Percentiles rank a stretch among this genome's conserved stretches.
These are phyloP conservation scores for Lophius piscatorius DNA, from an alignment of 2,113 vertebrate species.

Conservation along the genomic window DNA sequence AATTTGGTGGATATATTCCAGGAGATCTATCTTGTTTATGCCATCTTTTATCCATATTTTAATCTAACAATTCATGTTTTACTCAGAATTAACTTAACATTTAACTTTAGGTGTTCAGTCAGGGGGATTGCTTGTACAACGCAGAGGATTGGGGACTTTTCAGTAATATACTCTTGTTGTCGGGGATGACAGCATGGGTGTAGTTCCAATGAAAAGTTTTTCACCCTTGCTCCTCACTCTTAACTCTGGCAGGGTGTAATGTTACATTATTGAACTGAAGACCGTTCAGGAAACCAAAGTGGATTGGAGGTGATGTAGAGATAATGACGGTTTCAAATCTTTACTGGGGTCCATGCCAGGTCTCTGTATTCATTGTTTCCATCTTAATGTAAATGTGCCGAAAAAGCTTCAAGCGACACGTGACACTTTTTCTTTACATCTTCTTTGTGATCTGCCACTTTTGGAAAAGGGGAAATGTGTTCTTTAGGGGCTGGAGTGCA, in stretches of 20 bases:
- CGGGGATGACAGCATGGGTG: no score
- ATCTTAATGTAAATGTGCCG: conserved; percentile 44
- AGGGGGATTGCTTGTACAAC: no score
- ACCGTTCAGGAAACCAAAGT: conserved; percentile 41
- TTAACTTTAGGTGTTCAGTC: no score
- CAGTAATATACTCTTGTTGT: no score
- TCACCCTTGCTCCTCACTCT: conserved; percentile 46
- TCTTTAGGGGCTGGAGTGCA: conserved; percentile 9
- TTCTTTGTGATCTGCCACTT: conserved; percentile 15
- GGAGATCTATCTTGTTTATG: no score
- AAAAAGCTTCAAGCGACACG: conserved; percentile 20
- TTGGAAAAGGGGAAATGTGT: not conserved
- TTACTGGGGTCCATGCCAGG: conserved; percentile 16
- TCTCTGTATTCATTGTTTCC: conserved; percentile 33
- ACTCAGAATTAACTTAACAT: no score
- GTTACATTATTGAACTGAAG: conserved; percentile 67
- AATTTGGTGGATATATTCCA: no score
- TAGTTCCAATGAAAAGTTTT: conserved; percentile 65
- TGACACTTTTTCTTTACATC: conserved; percentile 34
- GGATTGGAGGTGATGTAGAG: conserved; percentile 45
- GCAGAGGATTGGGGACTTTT: no score
- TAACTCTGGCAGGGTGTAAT: conserved; percentile 57
- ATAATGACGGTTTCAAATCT: conserved; percentile 52
- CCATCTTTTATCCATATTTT: no score
- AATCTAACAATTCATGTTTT: no score